Conservation (phyloP, 2,797 vertebrate species). For the Crocidura indochinensis region DNA sequence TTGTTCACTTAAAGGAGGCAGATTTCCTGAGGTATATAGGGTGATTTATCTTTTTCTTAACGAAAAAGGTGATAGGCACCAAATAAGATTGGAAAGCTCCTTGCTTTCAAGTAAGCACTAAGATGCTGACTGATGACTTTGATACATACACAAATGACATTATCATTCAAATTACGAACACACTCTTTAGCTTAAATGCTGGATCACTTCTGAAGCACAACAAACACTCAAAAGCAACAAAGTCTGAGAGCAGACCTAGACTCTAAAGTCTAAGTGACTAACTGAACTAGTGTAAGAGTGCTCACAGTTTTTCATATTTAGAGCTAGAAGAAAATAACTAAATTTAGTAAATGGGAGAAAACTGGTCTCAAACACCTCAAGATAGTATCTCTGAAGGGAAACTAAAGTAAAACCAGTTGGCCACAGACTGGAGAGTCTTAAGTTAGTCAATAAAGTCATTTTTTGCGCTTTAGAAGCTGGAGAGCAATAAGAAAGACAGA, state of each 20-base stretch:
- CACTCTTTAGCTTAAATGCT: not conserved
- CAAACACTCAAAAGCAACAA: not conserved
- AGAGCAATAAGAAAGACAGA: not conserved
- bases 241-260: not conserved
- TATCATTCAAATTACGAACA: slow-evolving; percentile 28
- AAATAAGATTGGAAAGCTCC: too few species aligned
- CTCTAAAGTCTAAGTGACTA: slow-evolving; percentile 2
- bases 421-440: slow-evolving; percentile 3
- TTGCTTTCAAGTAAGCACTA: not conserved
- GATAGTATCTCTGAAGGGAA: slow-evolving; percentile 14
- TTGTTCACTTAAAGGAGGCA: too few species aligned
- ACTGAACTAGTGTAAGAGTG: not conserved
- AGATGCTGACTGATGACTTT: not conserved
- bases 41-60: too few species aligned
- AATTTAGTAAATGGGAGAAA: slow-evolving; percentile 28
- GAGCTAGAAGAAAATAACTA: slow-evolving; percentile 31
- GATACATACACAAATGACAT: not conserved
- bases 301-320: slow-evolving; percentile 54
- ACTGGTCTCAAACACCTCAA: slow-evolving; percentile 50
- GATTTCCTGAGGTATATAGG: too few species aligned
- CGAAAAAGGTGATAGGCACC: too few species aligned
- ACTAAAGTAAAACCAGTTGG: slow-evolving; percentile 40
- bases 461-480: not conserved
- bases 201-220: not conserved
- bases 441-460: slow-evolving; percentile 66